Evolutionary conservation across 2,888 invertebrate species (phyloP).

Genomic region (Cepaea hortensis): DNA sequence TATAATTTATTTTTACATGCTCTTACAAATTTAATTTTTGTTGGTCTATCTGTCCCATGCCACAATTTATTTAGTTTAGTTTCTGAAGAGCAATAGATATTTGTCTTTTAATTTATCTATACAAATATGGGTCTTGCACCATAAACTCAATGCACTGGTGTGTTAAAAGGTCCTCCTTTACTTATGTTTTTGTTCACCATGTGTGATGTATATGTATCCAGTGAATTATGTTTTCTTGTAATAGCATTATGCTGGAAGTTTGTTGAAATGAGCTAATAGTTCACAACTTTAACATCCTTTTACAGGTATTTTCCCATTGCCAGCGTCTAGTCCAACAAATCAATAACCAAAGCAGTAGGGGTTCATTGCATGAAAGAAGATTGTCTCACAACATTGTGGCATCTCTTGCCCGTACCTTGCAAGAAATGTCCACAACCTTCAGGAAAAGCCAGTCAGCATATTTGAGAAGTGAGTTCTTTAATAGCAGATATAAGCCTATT

Average conservation of each 20-base stretch:
- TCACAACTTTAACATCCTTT: conserved; percentile 36
- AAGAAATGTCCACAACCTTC: conserved; percentile 90
- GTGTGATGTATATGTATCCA: not conserved
- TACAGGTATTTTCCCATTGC: conserved; percentile 79
- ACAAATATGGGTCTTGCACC: no score
- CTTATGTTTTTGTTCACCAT: no score
- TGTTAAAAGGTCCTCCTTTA: no score
- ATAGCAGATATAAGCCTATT: not conserved
- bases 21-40: no score
- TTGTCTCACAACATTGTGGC: conserved; percentile 89
- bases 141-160: no score
- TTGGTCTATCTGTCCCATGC: no score
- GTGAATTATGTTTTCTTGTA: not conserved
- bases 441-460: conserved; percentile 90
- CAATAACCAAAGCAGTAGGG: conserved; percentile 68
- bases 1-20: no score
- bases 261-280: not conserved
- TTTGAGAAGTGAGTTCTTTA: conserved; percentile 81
- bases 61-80: no score
- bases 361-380: conserved; percentile 82
- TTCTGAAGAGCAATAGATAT: no score
- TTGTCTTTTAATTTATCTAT: no score
- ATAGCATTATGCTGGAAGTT: not conserved
- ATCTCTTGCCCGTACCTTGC: conserved; percentile 89
- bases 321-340: conserved; percentile 81